Conservation (phyloP, 2,888 invertebrate species). For the Campoplex capitator region DNA sequence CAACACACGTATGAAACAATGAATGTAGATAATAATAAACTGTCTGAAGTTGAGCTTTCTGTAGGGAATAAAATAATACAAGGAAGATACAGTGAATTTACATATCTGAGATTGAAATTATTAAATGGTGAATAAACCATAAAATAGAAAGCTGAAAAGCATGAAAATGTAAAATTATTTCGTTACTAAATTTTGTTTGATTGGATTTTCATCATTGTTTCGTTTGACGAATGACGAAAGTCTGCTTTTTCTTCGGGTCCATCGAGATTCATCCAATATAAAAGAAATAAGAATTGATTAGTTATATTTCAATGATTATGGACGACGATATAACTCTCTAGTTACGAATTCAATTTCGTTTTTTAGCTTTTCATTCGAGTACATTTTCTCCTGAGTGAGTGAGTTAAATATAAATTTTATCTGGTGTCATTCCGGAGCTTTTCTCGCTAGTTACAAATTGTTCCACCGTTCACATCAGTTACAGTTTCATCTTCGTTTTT, state of each 20-base stretch:
- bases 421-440: background rate
- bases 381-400: background rate
- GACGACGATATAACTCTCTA: no score
- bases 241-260: background rate
- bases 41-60: background rate
- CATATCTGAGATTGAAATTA: background rate
- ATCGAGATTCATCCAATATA: background rate
- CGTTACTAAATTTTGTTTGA: background rate
- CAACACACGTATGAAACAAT: conserved; percentile 3
- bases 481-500: conserved; percentile 19
- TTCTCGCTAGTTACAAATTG: conserved; percentile 37
- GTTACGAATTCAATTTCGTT: background rate
- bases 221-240: no score
- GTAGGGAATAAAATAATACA: background rate
- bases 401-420: background rate
- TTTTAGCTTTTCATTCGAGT: background rate
- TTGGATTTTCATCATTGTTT: background rate
- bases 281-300: no score
- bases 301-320: no score
- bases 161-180: background rate
- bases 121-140: background rate
- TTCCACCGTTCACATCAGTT: conserved; percentile 2
- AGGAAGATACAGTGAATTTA: background rate
- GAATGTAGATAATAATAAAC: background rate
- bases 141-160: background rate